phyloP scores from a whole-genome alignment of 2,797 vertebrate genomes.

The Betta splendens region DNA sequence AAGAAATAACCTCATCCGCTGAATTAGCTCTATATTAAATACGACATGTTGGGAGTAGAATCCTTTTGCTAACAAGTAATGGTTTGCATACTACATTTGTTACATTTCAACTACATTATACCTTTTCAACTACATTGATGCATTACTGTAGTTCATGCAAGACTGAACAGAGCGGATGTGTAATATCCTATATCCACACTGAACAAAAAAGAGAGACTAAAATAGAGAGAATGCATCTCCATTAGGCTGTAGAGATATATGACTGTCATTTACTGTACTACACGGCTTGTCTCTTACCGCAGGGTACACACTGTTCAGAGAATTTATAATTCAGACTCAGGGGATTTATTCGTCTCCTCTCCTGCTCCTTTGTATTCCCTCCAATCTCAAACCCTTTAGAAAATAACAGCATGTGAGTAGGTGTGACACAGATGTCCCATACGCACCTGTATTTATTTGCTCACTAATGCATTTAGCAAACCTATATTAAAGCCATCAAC shows the following conservation, averaged over 20 bases:
- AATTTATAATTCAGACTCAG: conserved; percentile 47
- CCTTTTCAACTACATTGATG: conserved; percentile 1
- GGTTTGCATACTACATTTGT: too few relatives aligned
- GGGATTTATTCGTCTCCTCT: conserved; percentile 38
- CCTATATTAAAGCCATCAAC: conserved; percentile 15
- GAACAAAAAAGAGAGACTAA: conserved; percentile 17
- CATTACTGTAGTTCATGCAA: conserved; percentile 10
- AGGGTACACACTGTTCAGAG: conserved; percentile 21
- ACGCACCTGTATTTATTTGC: conserved; percentile 23
- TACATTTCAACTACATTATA: too few relatives aligned
- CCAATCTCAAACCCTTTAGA: conserved; percentile 13
- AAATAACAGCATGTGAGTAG: conserved; percentile 22
- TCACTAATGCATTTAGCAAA: conserved; percentile 15
- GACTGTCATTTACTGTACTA: conserved; percentile 34
- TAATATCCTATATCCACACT: conserved; percentile 15
- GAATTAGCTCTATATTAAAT: not conserved
- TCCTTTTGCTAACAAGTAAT: not conserved
- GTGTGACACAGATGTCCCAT: conserved; percentile 44
- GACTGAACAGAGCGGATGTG: not conserved
- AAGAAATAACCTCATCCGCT: not conserved
- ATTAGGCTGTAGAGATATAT: conserved; percentile 34
- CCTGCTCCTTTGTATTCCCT: conserved; percentile 11
- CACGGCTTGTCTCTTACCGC: conserved; percentile 30
- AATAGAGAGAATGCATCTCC: conserved; percentile 34
- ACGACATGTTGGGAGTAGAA: not conserved